Evolutionary conservation across 2,888 invertebrate species (phyloP), one percentile per base, ranked within the genome.

Genomic region (Brenthis ino): DNA sequence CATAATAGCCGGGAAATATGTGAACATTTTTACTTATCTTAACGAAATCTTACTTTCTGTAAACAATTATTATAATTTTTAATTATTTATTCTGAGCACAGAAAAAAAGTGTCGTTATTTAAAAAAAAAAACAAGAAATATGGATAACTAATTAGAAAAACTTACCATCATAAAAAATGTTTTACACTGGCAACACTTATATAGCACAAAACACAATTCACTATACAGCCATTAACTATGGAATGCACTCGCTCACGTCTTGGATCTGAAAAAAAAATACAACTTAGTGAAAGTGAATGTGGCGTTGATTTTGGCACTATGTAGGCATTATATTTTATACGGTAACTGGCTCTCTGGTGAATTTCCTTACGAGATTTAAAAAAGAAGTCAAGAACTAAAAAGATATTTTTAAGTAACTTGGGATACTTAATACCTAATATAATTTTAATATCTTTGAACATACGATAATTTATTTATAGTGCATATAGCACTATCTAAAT

Each of bases 231-330:
- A 63, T 53, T 54, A 70, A 67, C 71, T 64, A 66, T 28, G 64
- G 75, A 76, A 72, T 77, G 77, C 75, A 77, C 77, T 67, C 77
- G 77, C 82, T 77, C 78, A 77, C 72, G 74, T 76, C 78, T 76
- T 70, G 73, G 77, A 71, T 80, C 86, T 86, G 86, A 77, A 82
- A 85, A 80, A 76, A 77, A 76, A 75, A 77, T 72, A 80, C 75
- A 74, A 75, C 73, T 80, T 82, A 86, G 86, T 86, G 86, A 86
- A 86, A 86, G 86, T 80, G 77, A 80, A 71, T 68, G 78, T 80
- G 78, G 78, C 79, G 80, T 77, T 75, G 64, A 71, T 76, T 83
- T 83, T 79, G 80, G 81, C 80, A 80, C 75, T 67, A 69, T 72
- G 73, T 68, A 68, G 63, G 50, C 63, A 57, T 57, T n/a, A 11